Conservation (phyloP, 2,797 vertebrate species). For the Enteromius fasciolatus region DNA sequence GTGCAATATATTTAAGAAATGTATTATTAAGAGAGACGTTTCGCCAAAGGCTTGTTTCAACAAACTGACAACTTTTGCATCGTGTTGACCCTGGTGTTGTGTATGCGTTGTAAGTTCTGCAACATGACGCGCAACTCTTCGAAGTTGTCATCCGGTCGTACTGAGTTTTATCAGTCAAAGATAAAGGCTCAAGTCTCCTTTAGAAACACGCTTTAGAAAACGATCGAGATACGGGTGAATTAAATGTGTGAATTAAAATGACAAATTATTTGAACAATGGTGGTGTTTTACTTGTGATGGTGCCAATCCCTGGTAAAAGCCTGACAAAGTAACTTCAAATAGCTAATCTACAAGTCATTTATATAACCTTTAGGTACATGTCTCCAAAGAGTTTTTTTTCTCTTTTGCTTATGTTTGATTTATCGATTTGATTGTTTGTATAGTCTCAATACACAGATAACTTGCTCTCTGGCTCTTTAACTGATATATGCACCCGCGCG, state of each 20-base stretch:
- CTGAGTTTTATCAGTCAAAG: slow-evolving; percentile 96
- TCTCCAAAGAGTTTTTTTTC: not conserved
- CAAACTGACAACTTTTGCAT: slow-evolving; percentile 24
- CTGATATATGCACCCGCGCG: slow-evolving; percentile 72
- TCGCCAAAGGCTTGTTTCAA: slow-evolving; percentile 23
- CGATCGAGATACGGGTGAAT: slow-evolving; percentile 89
- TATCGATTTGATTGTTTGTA: slow-evolving; percentile 51
- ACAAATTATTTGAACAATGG: slow-evolving; percentile 47
- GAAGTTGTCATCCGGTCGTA: slow-evolving; percentile 71
- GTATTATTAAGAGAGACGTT: not conserved
- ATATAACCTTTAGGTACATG: not conserved
- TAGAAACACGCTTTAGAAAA: slow-evolving; percentile 74
- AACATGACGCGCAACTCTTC: slow-evolving; percentile 81
- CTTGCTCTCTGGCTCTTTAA: slow-evolving; percentile 26
- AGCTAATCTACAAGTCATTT: not conserved
- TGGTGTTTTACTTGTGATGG: slow-evolving; percentile 55
- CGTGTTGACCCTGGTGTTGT: slow-evolving; percentile 73
- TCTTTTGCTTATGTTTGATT: slow-evolving; percentile 26
- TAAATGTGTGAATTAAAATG: slow-evolving; percentile 87
- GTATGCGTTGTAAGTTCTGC: slow-evolving; percentile 84
- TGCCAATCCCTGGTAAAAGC: not conserved
- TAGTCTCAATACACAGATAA: slow-evolving; percentile 31
- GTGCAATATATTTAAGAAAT: slow-evolving; percentile 56
- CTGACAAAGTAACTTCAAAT: not conserved
- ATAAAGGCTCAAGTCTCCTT: slow-evolving; percentile 76